A percentile compares a stretch with the other conserved stretches of the same genome.
These are phyloP conservation scores for Orchestia grillus DNA, from an alignment of 1,140 invertebrate species.

Conservation along the genomic window DNA sequence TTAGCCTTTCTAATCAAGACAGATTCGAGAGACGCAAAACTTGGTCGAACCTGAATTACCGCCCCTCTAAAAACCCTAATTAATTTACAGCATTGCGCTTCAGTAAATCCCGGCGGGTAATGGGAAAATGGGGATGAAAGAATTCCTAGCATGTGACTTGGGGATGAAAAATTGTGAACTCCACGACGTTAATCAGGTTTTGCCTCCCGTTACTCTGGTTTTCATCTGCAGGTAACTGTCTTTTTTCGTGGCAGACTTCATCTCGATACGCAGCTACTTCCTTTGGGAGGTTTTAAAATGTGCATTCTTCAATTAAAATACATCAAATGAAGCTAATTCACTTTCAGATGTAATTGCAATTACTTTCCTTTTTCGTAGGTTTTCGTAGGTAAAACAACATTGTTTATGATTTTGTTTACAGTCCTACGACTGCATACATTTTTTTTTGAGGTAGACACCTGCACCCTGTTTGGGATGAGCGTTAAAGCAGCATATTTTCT, in stretches of 20 bases:
- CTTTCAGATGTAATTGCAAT: too few species aligned
- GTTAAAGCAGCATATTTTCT: too few species aligned
- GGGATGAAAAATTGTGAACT: background rate
- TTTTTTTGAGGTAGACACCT: too few species aligned
- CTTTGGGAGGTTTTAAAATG: too few species aligned
- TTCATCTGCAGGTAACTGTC: background rate
- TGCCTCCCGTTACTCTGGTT: background rate
- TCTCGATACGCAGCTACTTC: background rate
- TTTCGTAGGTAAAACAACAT: too few species aligned
- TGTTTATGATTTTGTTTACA: too few species aligned
- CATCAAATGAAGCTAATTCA: too few species aligned
- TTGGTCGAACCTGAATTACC: background rate
- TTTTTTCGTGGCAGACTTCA: background rate
- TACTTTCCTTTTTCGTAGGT: too few species aligned
- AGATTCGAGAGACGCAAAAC: conserved; percentile 25
- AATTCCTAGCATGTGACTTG: background rate
- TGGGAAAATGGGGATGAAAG: background rate
- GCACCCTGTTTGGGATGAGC: too few species aligned
- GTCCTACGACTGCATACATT: too few species aligned
- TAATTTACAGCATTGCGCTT: background rate
- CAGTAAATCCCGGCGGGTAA: background rate
- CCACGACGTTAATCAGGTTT: background rate
- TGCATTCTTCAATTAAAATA: too few species aligned
- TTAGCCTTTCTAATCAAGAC: conserved; percentile 37
- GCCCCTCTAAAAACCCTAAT: background rate